phyloP scores from a whole-genome alignment of 2,888 invertebrate genomes.

The Conchocele bisecta region DNA sequence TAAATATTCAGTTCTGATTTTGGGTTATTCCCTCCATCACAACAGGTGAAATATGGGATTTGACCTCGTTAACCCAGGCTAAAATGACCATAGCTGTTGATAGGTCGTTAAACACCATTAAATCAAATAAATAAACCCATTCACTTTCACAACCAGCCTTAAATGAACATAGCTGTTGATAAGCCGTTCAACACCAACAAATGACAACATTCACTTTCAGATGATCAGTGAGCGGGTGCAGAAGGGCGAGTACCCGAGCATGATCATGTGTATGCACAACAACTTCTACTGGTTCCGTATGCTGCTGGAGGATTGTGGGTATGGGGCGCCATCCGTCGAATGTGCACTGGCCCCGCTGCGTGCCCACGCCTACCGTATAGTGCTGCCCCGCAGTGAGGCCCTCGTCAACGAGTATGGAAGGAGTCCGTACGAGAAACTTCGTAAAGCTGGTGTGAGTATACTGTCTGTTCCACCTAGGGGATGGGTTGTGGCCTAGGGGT shows the following conservation, averaged over 20 bases:
- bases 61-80: no score
- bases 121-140: no score
- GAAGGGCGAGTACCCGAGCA: constrained; percentile 61
- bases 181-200: no score
- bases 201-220: constrained; percentile 29
- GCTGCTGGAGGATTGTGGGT: constrained; percentile 68
- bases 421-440: constrained; percentile 61
- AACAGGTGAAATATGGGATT: no score
- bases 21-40: no score
- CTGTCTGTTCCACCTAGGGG: no score
- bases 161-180: no score
- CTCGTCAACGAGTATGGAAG: constrained; percentile 77
- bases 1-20: no score
- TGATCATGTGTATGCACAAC: constrained; percentile 74
- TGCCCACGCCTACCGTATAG: constrained; percentile 73
- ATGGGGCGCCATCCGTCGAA: constrained; percentile 69
- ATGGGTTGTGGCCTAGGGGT: no score
- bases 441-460: constrained; percentile 61
- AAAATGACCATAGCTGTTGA: no score
- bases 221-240: constrained; percentile 65
- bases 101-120: no score
- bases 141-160: no score
- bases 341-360: constrained; percentile 68
- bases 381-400: constrained; percentile 67
- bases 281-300: constrained; percentile 78